Evolutionary conservation across 2,113 vertebrate genomes (phyloP).

Genomic region (Nothocercus julius): DNA sequence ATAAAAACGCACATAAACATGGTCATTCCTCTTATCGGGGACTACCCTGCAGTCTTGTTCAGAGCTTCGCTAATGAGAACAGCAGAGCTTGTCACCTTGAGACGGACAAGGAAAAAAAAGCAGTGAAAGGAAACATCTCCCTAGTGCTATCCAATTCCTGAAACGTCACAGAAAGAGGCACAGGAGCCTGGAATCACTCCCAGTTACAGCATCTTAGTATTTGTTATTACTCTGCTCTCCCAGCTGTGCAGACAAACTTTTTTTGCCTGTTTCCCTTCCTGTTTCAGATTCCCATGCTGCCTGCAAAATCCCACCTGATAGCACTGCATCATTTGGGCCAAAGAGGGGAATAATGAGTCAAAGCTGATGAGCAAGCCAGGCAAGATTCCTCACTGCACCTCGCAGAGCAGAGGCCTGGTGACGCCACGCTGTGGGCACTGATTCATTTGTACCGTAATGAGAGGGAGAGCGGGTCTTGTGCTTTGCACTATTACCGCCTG

Average conservation of each 20-base stretch:
- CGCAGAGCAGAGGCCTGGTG: neutral
- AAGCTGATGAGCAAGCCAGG: neutral
- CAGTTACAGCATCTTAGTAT: accelerated
- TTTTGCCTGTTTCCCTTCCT: neutral
- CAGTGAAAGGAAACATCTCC: neutral
- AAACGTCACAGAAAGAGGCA: neutral
- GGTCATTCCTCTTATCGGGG: too few relatives aligned
- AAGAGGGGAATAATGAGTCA: neutral
- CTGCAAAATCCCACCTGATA: neutral
- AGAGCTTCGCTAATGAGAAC: neutral
- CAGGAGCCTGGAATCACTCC: neutral
- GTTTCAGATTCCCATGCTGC: neutral
- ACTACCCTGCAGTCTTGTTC: accelerated
- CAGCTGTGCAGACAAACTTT: neutral
- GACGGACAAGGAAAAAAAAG: neutral
- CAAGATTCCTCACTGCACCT: neutral
- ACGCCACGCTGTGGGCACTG: neutral
- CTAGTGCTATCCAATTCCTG: neutral
- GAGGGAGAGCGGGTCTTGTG: accelerated
- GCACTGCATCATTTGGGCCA: neutral
- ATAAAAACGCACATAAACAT: accelerated
- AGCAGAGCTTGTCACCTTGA: neutral
- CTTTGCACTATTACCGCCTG: accelerated
- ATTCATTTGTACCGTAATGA: accelerated
- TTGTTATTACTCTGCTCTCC: neutral